These are phyloP conservation scores for Halictus ligatus DNA, from an alignment of 2,888 invertebrate species.

Conservation along the genomic window DNA sequence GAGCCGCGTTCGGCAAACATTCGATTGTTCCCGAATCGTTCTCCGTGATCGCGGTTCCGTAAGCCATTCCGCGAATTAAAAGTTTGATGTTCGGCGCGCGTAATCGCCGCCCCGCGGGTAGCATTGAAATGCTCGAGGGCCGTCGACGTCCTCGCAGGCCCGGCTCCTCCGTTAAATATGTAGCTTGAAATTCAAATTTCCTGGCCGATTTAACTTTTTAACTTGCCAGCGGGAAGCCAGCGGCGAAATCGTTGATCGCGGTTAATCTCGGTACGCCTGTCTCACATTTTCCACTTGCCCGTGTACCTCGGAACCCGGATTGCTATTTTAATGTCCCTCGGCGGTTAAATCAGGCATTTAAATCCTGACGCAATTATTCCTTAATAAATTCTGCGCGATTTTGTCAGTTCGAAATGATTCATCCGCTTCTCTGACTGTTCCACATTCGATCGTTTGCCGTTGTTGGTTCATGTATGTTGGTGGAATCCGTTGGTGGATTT, in stretches of 20 bases:
- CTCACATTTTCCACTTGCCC: background rate
- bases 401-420: background rate
- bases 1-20: slow-evolving; percentile 2
- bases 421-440: background rate
- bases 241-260: background rate
- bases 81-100: background rate
- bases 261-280: background rate
- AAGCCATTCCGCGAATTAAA: slow-evolving; percentile 3
- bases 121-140: background rate
- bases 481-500: background rate
- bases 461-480: background rate
- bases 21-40: slow-evolving; percentile 5
- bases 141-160: background rate
- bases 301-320: background rate
- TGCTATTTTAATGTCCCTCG: background rate
- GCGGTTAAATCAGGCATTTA: background rate
- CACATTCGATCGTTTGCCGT: background rate
- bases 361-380: background rate
- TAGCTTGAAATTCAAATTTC: slow-evolving; percentile 16
- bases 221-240: background rate
- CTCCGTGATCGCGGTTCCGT: background rate
- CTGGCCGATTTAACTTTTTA: background rate
- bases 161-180: background rate
- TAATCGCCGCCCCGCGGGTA: background rate
- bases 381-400: background rate